Base-by-base conservation (phyloP, 1,140 invertebrate species). In the Leptopilina clavipes region DNA sequence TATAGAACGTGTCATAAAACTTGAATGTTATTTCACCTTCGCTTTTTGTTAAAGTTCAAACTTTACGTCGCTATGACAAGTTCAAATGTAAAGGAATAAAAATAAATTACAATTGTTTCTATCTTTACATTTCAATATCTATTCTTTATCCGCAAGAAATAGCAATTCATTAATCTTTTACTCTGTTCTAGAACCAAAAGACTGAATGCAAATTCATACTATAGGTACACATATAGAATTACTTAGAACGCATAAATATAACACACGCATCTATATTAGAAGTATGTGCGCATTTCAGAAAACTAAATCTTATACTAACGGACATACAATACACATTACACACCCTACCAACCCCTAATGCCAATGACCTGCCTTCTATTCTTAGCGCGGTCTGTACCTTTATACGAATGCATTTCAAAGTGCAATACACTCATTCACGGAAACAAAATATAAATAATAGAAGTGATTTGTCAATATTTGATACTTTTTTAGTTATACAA, bases 311-410 rank as follows among this genome's bases (percentile, higher is more conserved):
- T 65, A 65, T 65, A 65, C 59, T 65, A 37, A 65, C 19, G 25
- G 59, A 65, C 59, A 22, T 65, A 65, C 25, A 65, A 25, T 65
- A 65, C 70, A 81, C 48, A 82, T 83, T 83, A 79, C 81, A 81
- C 83, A 83, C 83, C 83, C 82, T 84, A 31, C 81, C 81, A 83
- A 82, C 83, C 83, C 80, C 82, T 84, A 86, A 81, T 84, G 85
- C 85, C 85, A 86, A 86, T 86, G 85, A 86, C 85, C 85, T 86
- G 81, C 79, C 81, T 78, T 81, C 84, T 85, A 85, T 85, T 85
- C 84, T 85, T 85, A 85, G 84, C 80, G 76, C 78, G 81, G 70
- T 31, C 59, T 65, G 59, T 65, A n/a, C 59, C 22, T 65, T 59
- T 18, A 59, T 65, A 65, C 59, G 25, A n/a, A 65, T 31, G 12